A percentile compares a stretch with the other conserved stretches of the same genome.
phyloP scores from a whole-genome alignment of 1,140 invertebrate species.

The Sminthurides bifidus region DNA sequence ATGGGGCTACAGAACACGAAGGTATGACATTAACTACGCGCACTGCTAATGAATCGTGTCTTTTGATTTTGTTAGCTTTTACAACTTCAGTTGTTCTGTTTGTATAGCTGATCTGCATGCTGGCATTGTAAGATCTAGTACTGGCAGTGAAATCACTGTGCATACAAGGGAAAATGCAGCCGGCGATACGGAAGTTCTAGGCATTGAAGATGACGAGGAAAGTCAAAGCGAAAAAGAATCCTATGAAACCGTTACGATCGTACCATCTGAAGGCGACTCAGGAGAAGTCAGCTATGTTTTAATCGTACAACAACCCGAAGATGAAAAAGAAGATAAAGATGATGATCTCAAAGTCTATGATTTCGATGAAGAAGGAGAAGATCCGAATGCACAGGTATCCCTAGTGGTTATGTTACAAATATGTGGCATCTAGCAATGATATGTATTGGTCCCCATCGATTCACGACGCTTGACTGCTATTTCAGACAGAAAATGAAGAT shows the following conservation, averaged over 20 bases:
- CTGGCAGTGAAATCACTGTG: constrained; percentile 20
- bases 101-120: neutral
- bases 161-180: constrained; percentile 9
- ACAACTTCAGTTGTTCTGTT: neutral
- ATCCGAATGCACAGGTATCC: constrained; percentile 36
- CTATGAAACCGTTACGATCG: constrained; percentile 74
- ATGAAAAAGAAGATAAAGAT: constrained; percentile 40
- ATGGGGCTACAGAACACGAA: constrained; percentile 10
- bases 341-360: constrained; percentile 45
- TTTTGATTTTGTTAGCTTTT: neutral
- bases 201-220: constrained; percentile 21
- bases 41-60: neutral
- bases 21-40: constrained; percentile 4
- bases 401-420: neutral
- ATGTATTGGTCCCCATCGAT: too few species aligned
- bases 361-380: constrained; percentile 48
- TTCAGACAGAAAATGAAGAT: constrained; percentile 40
- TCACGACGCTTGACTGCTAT: too few species aligned
- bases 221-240: constrained; percentile 37
- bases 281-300: constrained; percentile 80
- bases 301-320: constrained; percentile 62
- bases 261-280: constrained; percentile 64
- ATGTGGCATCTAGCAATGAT: too few species aligned
- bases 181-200: constrained; percentile 19
- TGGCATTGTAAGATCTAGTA: neutral